Conservation (phyloP, 92 coral and sea anemone genomes). For the Blastomussa wellsi region DNA sequence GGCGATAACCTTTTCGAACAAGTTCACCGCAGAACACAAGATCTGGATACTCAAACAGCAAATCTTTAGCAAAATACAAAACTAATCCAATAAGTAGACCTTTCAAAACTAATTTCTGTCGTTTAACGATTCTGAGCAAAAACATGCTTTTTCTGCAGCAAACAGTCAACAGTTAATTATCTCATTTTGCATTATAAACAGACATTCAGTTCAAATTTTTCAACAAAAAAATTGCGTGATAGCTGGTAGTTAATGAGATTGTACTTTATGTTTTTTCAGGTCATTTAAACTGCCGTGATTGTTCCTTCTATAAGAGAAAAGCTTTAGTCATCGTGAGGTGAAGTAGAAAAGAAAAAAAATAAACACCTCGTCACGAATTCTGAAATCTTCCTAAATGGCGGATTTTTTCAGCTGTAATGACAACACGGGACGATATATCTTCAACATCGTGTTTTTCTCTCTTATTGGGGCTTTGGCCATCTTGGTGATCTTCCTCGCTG, state of each 20-base stretch:
- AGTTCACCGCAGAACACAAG: neutral
- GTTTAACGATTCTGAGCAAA: neutral
- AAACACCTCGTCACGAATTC: neutral
- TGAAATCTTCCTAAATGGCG: slow-evolving; percentile 34
- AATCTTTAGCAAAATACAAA: neutral
- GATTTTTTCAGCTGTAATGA: slow-evolving; percentile 39
- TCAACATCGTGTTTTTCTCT: slow-evolving; percentile 57
- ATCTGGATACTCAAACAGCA: neutral
- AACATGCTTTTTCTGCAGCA: neutral
- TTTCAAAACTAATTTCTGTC: neutral
- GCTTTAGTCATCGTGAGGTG: neutral
- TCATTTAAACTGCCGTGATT: slow-evolving; percentile 16
- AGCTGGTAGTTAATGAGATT: slow-evolving; percentile 18
- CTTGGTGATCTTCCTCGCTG: slow-evolving; percentile 35
- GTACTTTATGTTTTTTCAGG: slow-evolving; percentile 13
- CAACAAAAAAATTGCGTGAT: slow-evolving; percentile 12
- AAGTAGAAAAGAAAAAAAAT: neutral
- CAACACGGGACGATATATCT: slow-evolving; percentile 50
- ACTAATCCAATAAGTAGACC: slow-evolving; percentile 3
- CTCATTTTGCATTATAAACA: neutral
- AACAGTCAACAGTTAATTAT: neutral
- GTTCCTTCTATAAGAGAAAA: slow-evolving; percentile 1
- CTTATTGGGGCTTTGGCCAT: slow-evolving; percentile 48
- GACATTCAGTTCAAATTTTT: neutral
- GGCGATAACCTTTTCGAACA: slow-evolving; percentile 5